phyloP scores from a whole-genome alignment of 2,797 vertebrate genomes.

The Ataeniobius toweri region DNA sequence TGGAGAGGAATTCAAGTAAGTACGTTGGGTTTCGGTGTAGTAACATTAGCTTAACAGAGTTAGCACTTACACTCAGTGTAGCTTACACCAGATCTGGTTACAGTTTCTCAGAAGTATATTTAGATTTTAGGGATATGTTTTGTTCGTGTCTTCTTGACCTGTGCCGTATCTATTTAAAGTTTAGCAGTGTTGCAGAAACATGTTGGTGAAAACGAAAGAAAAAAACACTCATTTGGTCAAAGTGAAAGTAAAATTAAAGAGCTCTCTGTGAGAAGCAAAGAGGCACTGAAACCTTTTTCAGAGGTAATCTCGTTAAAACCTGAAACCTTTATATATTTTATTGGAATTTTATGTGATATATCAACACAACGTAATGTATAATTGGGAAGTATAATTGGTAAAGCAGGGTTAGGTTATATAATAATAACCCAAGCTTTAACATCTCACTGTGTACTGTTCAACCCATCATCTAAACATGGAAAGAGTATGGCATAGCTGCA shows the following conservation, averaged over 20 bases:
- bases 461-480: neutral
- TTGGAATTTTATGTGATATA: neutral
- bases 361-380: neutral
- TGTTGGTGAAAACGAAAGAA: conserved; percentile 49
- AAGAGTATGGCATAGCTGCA: neutral
- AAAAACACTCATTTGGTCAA: neutral
- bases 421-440: neutral
- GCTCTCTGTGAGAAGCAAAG: neutral
- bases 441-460: neutral
- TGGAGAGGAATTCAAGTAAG: conserved; percentile 30
- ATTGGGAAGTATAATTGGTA: neutral
- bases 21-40: neutral
- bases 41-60: neutral
- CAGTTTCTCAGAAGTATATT: neutral
- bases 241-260: conserved; percentile 10
- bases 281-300: neutral
- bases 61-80: neutral
- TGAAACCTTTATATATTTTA: neutral
- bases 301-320: neutral
- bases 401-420: neutral
- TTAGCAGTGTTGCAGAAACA: neutral
- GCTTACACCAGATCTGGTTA: rapidly evolving
- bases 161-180: neutral
- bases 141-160: neutral
- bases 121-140: neutral